A percentile compares a stretch with the other conserved stretches of the same genome.
phyloP scores from a whole-genome alignment of 2,113 vertebrate species.

The Ailurus styani region DNA sequence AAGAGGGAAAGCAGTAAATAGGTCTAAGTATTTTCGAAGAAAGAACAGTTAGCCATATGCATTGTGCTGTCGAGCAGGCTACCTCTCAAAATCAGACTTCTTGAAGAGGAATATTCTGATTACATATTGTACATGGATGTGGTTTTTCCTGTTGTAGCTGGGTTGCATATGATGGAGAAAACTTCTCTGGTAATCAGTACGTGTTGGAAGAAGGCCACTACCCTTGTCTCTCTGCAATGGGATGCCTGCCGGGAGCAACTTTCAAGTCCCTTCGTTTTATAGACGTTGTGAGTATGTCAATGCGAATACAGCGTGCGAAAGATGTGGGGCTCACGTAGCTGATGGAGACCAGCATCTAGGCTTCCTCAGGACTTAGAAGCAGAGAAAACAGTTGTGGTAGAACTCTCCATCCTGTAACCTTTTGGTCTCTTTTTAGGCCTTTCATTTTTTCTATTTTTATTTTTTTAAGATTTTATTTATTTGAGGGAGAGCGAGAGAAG shows the following conservation, averaged over 20 bases:
- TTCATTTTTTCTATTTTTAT: not conserved
- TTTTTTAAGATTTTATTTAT: not conserved
- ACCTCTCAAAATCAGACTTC: not conserved
- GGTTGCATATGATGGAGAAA: slow-evolving; percentile 88
- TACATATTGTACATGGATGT: not conserved
- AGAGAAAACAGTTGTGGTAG: not conserved
- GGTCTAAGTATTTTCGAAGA: not conserved
- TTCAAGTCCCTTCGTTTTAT: slow-evolving; percentile 88
- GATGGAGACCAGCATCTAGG: not conserved
- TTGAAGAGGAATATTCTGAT: not conserved
- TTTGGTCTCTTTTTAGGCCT: not conserved
- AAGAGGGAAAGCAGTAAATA: not conserved
- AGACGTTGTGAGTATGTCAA: slow-evolving; percentile 86
- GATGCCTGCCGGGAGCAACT: slow-evolving; percentile 82
- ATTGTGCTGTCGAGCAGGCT: not conserved
- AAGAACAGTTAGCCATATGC: not conserved
- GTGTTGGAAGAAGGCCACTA: slow-evolving; percentile 95
- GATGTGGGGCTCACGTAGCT: rapidly evolving
- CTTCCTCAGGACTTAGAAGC: not conserved
- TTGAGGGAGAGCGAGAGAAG: not conserved
- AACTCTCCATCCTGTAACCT: not conserved
- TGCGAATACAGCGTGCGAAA: rapidly evolving
- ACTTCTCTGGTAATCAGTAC: slow-evolving; percentile 91
- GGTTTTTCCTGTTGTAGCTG: slow-evolving; percentile 83
- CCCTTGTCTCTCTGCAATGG: slow-evolving; percentile 86